Conservation (phyloP, 2,113 vertebrate genomes). For the Tricholaema leucomelas region DNA sequence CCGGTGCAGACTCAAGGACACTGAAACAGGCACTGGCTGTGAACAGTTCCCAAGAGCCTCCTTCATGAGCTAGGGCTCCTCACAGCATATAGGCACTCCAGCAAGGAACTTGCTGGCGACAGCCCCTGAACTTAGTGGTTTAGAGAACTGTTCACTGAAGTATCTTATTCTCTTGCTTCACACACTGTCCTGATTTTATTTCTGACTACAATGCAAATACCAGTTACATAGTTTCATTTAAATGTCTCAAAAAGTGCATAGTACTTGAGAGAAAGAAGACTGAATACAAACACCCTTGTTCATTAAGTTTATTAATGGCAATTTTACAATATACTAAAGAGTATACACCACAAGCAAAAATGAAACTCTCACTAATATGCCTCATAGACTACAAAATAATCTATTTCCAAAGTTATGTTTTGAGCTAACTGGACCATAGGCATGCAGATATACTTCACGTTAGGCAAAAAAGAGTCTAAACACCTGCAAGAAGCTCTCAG, state of each 20-base stretch:
- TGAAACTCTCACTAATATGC: neutral
- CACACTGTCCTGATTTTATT: neutral
- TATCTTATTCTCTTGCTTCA: neutral
- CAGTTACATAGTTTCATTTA: neutral
- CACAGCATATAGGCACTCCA: neutral
- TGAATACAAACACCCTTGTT: neutral
- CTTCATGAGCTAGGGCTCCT: neutral
- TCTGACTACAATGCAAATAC: neutral
- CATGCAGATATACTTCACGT: neutral
- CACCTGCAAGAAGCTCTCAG: neutral
- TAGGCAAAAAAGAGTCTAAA: neutral
- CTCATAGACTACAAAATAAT: neutral
- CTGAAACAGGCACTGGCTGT: neutral
- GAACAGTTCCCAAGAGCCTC: neutral
- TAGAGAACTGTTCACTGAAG: neutral
- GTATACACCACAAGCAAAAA: neutral
- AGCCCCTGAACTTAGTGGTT: neutral
- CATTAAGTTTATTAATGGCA: slow-evolving; percentile 64
- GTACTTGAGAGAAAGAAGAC: slow-evolving; percentile 39
- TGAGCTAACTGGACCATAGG: neutral
- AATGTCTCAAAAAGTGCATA: neutral
- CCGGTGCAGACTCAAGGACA: neutral
- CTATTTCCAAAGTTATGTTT: neutral
- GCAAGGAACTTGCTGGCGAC: neutral
- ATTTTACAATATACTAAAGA: neutral